Percentiles rank a stretch among this genome's conserved stretches.
Evolutionary conservation across 2,888 invertebrate species (phyloP).

Genomic region (Clepsis dumicolana): DNA sequence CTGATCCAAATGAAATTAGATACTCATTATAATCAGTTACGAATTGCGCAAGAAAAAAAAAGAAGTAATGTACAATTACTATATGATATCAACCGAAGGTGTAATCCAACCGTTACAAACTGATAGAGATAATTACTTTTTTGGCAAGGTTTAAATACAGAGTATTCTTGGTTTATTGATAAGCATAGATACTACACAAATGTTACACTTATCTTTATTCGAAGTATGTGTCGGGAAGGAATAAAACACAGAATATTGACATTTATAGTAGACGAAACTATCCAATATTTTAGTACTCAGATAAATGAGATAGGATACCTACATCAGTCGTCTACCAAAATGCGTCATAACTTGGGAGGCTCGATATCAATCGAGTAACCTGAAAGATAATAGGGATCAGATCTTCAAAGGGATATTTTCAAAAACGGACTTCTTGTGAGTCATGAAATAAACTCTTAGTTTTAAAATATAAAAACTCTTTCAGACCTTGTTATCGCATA

Average conservation of each 20-base stretch:
- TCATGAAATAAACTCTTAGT: no score
- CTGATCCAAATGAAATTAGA: no score
- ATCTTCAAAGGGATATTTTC: no score
- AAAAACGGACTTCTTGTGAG: no score
- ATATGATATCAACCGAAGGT: background rate
- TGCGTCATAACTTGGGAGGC: background rate
- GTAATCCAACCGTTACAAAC: conserved; percentile 5
- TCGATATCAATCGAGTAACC: background rate
- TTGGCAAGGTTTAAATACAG: background rate
- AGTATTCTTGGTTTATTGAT: background rate
- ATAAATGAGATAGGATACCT: conserved; percentile 6
- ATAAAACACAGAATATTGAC: conserved; percentile 25
- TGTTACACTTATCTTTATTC: background rate
- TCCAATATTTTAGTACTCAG: conserved; percentile 29
- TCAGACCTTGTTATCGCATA: no score
- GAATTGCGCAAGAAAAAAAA: no score
- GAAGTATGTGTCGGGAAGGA: background rate
- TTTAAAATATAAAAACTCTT: no score
- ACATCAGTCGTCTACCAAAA: background rate
- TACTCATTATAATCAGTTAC: no score
- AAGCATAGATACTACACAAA: background rate
- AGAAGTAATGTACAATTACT: no score
- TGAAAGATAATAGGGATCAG: background rate
- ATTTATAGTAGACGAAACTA: conserved; percentile 19
- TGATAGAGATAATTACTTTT: conserved; percentile 5